phyloP scores from a whole-genome alignment of 1,140 invertebrate genomes.

The Augochlora pura region DNA sequence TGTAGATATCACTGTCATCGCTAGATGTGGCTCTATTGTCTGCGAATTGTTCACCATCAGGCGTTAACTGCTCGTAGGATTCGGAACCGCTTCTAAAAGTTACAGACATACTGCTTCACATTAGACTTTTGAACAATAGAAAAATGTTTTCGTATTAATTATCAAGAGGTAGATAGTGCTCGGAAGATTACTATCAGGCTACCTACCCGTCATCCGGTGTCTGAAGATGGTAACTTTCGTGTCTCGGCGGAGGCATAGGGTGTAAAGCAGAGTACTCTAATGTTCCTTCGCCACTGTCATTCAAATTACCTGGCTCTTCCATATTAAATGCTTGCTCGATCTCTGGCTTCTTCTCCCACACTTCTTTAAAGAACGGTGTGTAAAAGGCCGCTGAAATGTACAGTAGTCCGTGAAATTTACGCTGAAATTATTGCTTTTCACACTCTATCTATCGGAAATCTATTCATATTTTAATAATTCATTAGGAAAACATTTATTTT shows the following conservation, averaged over 20 bases:
- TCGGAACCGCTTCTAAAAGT: constrained; percentile 87
- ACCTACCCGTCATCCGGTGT: constrained; percentile 84
- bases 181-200: constrained; percentile 51
- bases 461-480: too few species aligned
- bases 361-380: constrained; percentile 97
- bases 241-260: constrained; percentile 85
- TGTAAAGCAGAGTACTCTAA: constrained; percentile 84
- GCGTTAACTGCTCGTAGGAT: constrained; percentile 90
- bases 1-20: constrained; percentile 87
- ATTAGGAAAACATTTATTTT: too few species aligned
- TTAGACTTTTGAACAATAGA: constrained; percentile 73
- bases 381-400: constrained; percentile 92
- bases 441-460: too few species aligned
- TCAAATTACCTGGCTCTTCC: constrained; percentile 86
- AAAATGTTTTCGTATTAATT: background rate
- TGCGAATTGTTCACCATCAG: constrained; percentile 80
- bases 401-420: constrained; percentile 14
- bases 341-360: constrained; percentile 97
- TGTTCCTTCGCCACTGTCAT: constrained; percentile 86
- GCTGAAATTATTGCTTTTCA: background rate
- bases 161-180: background rate
- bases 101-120: constrained; percentile 80
- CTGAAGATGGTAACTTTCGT: constrained; percentile 86
- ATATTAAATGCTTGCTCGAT: constrained; percentile 96
- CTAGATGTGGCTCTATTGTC: constrained; percentile 80